A percentile compares a stretch with the other conserved stretches of the same genome.
Conservation (phyloP, 2,888 invertebrate species). For the Idaea dimidiata region DNA sequence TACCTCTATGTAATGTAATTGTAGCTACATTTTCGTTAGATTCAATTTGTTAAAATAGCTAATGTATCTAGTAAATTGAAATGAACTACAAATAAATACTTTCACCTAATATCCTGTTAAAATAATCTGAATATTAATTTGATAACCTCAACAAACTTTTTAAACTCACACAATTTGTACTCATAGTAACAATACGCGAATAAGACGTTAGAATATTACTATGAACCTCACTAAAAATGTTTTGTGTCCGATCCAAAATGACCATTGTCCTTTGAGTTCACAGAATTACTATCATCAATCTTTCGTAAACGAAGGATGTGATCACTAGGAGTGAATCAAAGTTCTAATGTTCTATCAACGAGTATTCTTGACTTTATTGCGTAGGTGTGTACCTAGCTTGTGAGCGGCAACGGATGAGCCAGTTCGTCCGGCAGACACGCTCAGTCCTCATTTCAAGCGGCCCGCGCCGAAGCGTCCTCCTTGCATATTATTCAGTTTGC, state of each 20-base stretch:
- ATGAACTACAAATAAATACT: too few species aligned
- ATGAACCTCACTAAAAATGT: neutral
- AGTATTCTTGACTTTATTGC: neutral
- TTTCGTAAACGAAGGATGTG: neutral
- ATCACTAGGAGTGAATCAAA: too few species aligned
- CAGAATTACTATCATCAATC: neutral
- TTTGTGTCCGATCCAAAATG: neutral
- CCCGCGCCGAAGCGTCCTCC: constrained; percentile 31
- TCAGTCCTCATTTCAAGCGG: constrained; percentile 23
- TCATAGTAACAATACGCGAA: too few species aligned
- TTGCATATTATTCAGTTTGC: constrained; percentile 48
- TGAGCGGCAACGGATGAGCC: neutral
- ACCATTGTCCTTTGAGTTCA: neutral
- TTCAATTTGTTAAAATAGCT: neutral
- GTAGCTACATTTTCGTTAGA: neutral
- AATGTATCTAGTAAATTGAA: too few species aligned
- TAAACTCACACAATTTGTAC: too few species aligned
- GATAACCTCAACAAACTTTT: too few species aligned
- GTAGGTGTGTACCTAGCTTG: neutral
- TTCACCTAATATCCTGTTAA: too few species aligned
- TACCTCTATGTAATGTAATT: too few species aligned
- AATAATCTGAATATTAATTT: too few species aligned
- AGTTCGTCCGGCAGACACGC: neutral
- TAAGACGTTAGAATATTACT: too few species aligned
- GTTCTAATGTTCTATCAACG: too few species aligned